These are phyloP conservation scores for Rhabdornis inornatus DNA, from an alignment of 2,113 vertebrate genomes.

Conservation along the genomic window DNA sequence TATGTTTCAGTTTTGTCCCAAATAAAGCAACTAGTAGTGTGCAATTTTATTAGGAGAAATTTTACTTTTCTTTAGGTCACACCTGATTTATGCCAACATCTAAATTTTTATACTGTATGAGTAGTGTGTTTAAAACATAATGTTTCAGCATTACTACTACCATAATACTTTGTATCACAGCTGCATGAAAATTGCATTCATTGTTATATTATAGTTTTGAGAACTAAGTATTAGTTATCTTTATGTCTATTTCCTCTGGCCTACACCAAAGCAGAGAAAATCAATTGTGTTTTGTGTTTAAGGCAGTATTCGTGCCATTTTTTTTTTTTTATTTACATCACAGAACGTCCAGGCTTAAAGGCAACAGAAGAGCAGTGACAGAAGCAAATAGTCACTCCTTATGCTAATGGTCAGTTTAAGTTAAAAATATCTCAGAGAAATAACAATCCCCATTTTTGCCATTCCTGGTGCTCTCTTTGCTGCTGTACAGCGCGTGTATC, in stretches of 20 bases:
- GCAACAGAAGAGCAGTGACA: background rate
- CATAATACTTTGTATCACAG: background rate
- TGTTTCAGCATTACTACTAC: background rate
- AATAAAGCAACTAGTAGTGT: background rate
- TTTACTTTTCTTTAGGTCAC: background rate
- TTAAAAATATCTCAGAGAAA: background rate
- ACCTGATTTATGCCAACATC: background rate
- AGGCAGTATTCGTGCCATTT: background rate
- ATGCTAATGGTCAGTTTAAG: background rate
- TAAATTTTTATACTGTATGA: background rate
- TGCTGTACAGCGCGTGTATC: background rate
- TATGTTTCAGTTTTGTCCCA: background rate
- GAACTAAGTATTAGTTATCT: background rate
- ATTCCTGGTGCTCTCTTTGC: background rate
- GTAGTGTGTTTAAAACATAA: background rate
- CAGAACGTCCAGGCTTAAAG: background rate
- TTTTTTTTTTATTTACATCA: background rate
- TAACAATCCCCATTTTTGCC: background rate
- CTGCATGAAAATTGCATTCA: conserved; percentile 8
- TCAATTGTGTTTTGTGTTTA: conserved; percentile 37
- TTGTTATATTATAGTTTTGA: conserved; percentile 18
- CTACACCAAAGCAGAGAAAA: conserved; percentile 38
- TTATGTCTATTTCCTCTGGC: conserved; percentile 23
- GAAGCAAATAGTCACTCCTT: background rate
- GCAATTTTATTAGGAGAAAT: background rate